These are phyloP conservation scores for Mus caroli DNA, from an alignment of 2,797 vertebrate species.

Conservation along the genomic window DNA sequence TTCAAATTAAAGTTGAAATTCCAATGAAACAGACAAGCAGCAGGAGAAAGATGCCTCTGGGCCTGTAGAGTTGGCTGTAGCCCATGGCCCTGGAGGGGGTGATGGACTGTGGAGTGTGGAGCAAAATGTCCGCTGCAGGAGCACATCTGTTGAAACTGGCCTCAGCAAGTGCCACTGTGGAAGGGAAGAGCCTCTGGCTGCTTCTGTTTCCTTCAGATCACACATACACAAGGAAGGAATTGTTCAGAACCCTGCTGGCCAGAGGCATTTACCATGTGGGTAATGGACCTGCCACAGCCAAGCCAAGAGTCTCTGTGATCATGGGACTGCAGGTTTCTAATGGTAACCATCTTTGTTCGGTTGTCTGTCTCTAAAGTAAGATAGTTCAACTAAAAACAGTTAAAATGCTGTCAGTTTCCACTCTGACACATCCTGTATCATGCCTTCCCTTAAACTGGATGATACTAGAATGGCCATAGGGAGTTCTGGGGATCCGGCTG, in stretches of 20 bases:
- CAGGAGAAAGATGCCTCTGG: constrained; percentile 11
- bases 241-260: neutral
- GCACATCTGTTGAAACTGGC: neutral
- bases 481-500: neutral
- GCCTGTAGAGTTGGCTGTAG: neutral
- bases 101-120: neutral
- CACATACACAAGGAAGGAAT: fast-evolving
- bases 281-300: neutral
- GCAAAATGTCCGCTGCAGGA: neutral
- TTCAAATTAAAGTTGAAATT: constrained; percentile 58
- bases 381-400: neutral
- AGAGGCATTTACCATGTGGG: neutral
- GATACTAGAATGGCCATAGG: neutral
- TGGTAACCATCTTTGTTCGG: neutral
- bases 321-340: neutral
- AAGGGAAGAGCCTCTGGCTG: neutral
- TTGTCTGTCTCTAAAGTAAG: neutral
- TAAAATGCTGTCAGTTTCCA: neutral
- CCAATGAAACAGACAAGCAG: constrained; percentile 7
- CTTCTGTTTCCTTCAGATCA: neutral
- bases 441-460: neutral
- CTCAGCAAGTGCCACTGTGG: neutral
- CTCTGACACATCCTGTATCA: neutral
- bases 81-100: neutral
- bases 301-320: neutral